Evolutionary conservation across 2,113 vertebrate species (phyloP), one percentile per base, ranked within the genome.

Genomic region (Zingel zingel): DNA sequence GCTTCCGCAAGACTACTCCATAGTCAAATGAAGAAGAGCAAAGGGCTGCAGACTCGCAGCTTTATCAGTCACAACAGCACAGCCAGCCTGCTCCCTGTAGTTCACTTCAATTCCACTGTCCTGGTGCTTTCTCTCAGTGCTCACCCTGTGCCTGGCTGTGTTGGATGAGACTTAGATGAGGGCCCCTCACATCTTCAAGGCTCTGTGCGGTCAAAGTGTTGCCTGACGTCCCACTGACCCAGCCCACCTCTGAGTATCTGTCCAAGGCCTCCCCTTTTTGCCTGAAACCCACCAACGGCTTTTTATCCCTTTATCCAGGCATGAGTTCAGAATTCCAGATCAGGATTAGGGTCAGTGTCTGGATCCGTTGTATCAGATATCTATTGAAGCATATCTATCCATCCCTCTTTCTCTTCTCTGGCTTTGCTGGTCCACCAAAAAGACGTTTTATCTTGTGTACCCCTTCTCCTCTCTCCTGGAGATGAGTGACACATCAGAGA

Each of bases 401-500:
- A 84, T 89, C 82, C 77, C 72, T 39, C 59, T 87, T 77, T 77
- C 64, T 77, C 79, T 53, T 86, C 65, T 77, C 25, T 81, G 30
- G 72, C 83, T 87, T 83, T 79, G 63, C 83, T 62, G 74, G 39
- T 86, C 82, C 73, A 86, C 89, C 82, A 87, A 79, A 51, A 91
- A 84, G 71, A 71, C 4, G 58, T 90, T 91, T 91, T 79, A 90
- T 90, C 90, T 85, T 68, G 70, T 66, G 82, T 81, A 77, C 67
- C 57, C 63, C 81, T 77, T 79, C 86, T 86, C 66, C 48, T 83
- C 77, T 84, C 82, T 82, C 67, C 64, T 83, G 79, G 80, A 91
- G 90, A 90, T 90, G 90, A 92, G 68, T 90, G 91, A 89, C 90
- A 94, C 90, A 90, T 94, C 89, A 91, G 91, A 94, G 88, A 82